A percentile compares a stretch with the other conserved stretches of the same genome.
Conservation (phyloP, 2,888 invertebrate species). For the Tenthredo distinguenda region DNA sequence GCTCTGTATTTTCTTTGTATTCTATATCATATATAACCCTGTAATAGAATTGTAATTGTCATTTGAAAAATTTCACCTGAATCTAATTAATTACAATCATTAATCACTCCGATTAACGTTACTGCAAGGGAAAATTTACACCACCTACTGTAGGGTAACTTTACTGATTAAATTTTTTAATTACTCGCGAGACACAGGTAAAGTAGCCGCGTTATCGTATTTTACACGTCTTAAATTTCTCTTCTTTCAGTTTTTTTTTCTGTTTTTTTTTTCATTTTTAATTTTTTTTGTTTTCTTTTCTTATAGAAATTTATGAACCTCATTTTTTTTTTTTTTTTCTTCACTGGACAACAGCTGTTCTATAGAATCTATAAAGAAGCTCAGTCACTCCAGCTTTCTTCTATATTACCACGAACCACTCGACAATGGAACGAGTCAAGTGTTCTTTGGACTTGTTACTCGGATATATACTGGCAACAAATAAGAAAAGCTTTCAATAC, state of each 20-base stretch:
- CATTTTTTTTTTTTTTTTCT: background rate
- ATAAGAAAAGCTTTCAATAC: background rate
- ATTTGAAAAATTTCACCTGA: background rate
- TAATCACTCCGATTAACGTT: background rate
- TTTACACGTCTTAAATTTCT: background rate
- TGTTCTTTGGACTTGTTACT: slow-evolving; percentile 2
- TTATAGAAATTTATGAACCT: background rate
- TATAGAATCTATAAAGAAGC: background rate
- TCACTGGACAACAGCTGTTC: background rate
- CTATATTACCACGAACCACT: background rate
- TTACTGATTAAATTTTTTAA: background rate
- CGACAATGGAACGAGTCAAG: slow-evolving; percentile 1
- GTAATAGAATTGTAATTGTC: slow-evolving; percentile 32
- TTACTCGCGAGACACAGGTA: slow-evolving; percentile 1
- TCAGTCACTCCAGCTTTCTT: background rate
- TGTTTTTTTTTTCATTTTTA: background rate
- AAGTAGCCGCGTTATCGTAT: slow-evolving; percentile 26
- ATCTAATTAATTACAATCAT: background rate
- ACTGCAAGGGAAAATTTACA: background rate
- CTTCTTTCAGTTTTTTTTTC: background rate
- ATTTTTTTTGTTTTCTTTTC: background rate
- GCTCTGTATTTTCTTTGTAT: slow-evolving; percentile 13
- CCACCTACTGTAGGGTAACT: background rate
- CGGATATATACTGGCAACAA: background rate
- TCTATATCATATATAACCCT: slow-evolving; percentile 39